Conservation (phyloP, 2,888 invertebrate genomes). For the Rotaria macrura region DNA sequence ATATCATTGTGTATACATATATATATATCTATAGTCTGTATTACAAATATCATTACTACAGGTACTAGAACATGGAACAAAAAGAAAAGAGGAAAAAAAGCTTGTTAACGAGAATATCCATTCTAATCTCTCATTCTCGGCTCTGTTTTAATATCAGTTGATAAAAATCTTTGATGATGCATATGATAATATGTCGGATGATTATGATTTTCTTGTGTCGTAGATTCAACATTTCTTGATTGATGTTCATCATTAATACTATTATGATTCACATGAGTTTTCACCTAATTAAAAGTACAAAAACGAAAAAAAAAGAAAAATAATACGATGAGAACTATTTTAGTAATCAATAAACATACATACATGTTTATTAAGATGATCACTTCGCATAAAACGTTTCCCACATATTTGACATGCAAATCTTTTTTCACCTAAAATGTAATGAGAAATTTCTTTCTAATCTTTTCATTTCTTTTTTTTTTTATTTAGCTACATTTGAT, state of each 20-base stretch:
- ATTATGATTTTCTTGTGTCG: background rate
- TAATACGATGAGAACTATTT: too few relatives aligned
- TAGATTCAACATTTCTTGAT: background rate
- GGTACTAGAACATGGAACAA: background rate
- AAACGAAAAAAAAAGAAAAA: too few relatives aligned
- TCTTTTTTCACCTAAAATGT: slow-evolving; percentile 68
- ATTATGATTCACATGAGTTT: background rate
- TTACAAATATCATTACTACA: background rate
- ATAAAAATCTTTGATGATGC: background rate
- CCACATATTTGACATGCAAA: slow-evolving; percentile 76
- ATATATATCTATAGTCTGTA: too few relatives aligned
- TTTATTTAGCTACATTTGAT: background rate
- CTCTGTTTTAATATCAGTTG: background rate
- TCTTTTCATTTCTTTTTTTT: too few relatives aligned
- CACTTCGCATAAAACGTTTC: slow-evolving; percentile 81
- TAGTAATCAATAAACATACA: background rate
- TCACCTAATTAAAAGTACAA: background rate
- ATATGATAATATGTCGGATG: background rate
- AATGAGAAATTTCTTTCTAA: too few relatives aligned
- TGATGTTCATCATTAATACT: background rate
- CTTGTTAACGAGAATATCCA: background rate
- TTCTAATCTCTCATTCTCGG: background rate
- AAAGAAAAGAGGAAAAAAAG: background rate
- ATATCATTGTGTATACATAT: background rate
- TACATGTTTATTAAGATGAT: slow-evolving; percentile 70